Base-by-base conservation (phyloP, 2,797 vertebrate species). In the Manis pentadactyla region DNA sequence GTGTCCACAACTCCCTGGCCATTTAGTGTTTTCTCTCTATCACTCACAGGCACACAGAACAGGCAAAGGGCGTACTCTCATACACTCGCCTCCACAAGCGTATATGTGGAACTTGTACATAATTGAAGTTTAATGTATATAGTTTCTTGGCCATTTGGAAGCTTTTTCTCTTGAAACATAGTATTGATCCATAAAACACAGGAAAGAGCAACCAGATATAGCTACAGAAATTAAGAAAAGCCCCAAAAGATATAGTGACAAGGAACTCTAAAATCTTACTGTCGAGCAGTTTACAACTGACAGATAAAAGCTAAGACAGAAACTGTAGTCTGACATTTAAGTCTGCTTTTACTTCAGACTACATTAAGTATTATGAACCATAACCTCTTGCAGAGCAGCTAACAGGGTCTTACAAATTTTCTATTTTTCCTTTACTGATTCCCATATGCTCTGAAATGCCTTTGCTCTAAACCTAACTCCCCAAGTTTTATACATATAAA, bases 291-390 rank as follows among this genome's bases (percentile, higher is more conserved):
- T 94, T 23, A 88, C 61, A 78, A 94, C 85, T 74, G 86, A 87
- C 23, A 11, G 42, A 82, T 96, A 91, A 88, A 97, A 86, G 73
- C 37, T 93, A 78, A 96, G 68, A 68, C 37, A 77, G 39, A 88
- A 84, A 53, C 0, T 3, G 18, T 86, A 90, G 69, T 84, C 79
- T 55, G 85, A 95, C 85, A 87, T 19, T 87, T 81, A 73, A 96
- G 86, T 95, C 97, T 98, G 97, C 34, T 95, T 97, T 96, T 93
- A 93, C 92, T 95, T 96, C 95, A 82, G 77, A 81, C 83, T 90
- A 84, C 95, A 96, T 93, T 79, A 69, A 94, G 79, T 88, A 94
- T 55, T 92, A 27, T 55, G 90, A 69, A 61, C 17, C 34, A 87
- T 25, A 88, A 95, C 59, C 55, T 93, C 89, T 66, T 94, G 68